A percentile compares a stretch with the other conserved stretches of the same genome.
Evolutionary conservation across 2,113 vertebrate genomes (phyloP).

Genomic region (Paratilapia polleni): DNA sequence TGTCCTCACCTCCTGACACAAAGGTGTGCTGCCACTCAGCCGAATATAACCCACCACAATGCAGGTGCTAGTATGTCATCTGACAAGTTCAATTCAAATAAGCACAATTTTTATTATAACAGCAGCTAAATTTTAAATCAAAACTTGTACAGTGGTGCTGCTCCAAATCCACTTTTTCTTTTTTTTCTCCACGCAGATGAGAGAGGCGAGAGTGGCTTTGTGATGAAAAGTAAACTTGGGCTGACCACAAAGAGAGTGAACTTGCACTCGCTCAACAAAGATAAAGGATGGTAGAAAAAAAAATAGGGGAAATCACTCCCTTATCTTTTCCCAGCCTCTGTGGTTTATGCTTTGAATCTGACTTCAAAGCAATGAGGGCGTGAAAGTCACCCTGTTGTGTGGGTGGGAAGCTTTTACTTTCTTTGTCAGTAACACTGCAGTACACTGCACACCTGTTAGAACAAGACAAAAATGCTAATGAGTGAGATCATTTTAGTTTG

Average conservation of each 20-base stretch:
- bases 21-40: constrained; percentile 40
- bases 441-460: constrained; percentile 59
- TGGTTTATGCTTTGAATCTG: constrained; percentile 68
- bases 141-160: background rate
- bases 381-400: constrained; percentile 71
- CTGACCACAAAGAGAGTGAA: constrained; percentile 58
- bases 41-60: constrained; percentile 51
- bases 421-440: constrained; percentile 54
- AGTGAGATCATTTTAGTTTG: constrained; percentile 16
- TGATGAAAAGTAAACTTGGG: constrained; percentile 59
- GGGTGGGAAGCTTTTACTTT: constrained; percentile 69
- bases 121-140: constrained; percentile 5
- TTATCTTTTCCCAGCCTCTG: constrained; percentile 64
- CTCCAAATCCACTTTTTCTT: constrained; percentile 24
- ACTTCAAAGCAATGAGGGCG: constrained; percentile 69
- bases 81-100: constrained; percentile 7
- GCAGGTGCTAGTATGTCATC: background rate
- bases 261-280: constrained; percentile 39
- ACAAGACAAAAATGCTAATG: constrained; percentile 50
- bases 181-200: constrained; percentile 32
- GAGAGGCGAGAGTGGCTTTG: constrained; percentile 39
- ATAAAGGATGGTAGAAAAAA: constrained; percentile 27
- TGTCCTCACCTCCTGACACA: constrained; percentile 61
- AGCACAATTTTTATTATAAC: constrained; percentile 6
- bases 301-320: constrained; percentile 58